These are phyloP conservation scores for Diglossa cyanea DNA, from an alignment of 2,797 vertebrate species.

Conservation along the genomic window DNA sequence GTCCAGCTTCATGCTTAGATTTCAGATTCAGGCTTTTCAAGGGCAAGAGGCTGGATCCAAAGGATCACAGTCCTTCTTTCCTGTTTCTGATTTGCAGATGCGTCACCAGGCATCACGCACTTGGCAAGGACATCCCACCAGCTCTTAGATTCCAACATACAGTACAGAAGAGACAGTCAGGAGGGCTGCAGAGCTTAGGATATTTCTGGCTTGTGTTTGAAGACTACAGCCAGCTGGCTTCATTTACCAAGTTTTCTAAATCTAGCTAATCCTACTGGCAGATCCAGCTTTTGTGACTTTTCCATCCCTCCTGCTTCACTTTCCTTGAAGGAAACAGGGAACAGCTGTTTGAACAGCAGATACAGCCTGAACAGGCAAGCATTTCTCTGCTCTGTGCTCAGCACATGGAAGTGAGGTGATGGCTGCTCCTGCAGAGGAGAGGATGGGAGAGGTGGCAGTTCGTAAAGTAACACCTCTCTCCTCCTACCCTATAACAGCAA, in stretches of 20 bases:
- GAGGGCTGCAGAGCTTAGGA: slow-evolving; percentile 20
- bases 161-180: slow-evolving; percentile 37
- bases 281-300: slow-evolving; percentile 60
- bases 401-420: not conserved
- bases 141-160: slow-evolving; percentile 38
- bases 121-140: slow-evolving; percentile 23
- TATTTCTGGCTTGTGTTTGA: slow-evolving; percentile 57
- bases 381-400: not conserved
- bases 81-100: slow-evolving; percentile 17
- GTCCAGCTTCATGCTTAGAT: not conserved
- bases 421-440: slow-evolving; percentile 21
- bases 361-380: not conserved
- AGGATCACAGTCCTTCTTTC: not conserved
- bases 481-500: not conserved
- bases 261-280: slow-evolving; percentile 53
- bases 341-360: slow-evolving; percentile 45
- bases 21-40: not conserved
- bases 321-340: slow-evolving; percentile 47
- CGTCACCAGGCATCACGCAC: slow-evolving; percentile 6
- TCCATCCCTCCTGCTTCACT: slow-evolving; percentile 41
- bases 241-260: slow-evolving; percentile 63
- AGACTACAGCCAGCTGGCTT: slow-evolving; percentile 60
- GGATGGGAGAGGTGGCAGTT: not conserved
- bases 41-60: not conserved
- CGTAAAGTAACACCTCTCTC: not conserved